Conservation (phyloP, 2,113 vertebrate species). For the Turnix velox region DNA sequence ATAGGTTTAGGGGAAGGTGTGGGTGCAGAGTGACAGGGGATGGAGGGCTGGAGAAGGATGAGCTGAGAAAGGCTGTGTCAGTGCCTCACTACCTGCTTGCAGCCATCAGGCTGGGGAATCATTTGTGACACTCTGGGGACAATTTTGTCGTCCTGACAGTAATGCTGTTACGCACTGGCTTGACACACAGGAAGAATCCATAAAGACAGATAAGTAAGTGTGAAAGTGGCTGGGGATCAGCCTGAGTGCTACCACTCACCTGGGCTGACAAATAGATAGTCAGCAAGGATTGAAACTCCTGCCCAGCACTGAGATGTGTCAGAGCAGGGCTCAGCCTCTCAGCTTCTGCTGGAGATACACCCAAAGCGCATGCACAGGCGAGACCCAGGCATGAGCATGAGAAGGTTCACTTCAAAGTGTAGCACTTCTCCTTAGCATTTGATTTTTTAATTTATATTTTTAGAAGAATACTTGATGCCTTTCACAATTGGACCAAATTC, state of each 20-base stretch:
- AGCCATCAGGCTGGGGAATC: conserved; percentile 75
- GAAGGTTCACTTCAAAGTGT: conserved; percentile 6
- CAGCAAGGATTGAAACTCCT: conserved; percentile 79
- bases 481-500: not conserved
- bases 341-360: too few relatives aligned
- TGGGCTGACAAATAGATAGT: conserved; percentile 80
- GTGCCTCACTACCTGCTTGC: conserved; percentile 58
- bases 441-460: not conserved
- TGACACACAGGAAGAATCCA: conserved; percentile 83
- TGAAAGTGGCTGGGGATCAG: conserved; percentile 80
- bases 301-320: conserved; percentile 69
- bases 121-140: conserved; percentile 82
- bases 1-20: fast-evolving
- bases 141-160: conserved; percentile 86
- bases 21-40: not conserved
- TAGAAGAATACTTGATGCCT: not conserved
- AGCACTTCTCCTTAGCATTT: not conserved
- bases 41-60: conserved; percentile 19
- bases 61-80: conserved; percentile 20
- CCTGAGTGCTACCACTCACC: conserved; percentile 79
- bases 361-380: not conserved
- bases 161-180: conserved; percentile 80
- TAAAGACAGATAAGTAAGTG: conserved; percentile 87
- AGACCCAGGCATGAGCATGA: not conserved
- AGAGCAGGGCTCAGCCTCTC: conserved; percentile 61